phyloP scores from a whole-genome alignment of 2,797 vertebrate genomes.

The Clarias pachynema region DNA sequence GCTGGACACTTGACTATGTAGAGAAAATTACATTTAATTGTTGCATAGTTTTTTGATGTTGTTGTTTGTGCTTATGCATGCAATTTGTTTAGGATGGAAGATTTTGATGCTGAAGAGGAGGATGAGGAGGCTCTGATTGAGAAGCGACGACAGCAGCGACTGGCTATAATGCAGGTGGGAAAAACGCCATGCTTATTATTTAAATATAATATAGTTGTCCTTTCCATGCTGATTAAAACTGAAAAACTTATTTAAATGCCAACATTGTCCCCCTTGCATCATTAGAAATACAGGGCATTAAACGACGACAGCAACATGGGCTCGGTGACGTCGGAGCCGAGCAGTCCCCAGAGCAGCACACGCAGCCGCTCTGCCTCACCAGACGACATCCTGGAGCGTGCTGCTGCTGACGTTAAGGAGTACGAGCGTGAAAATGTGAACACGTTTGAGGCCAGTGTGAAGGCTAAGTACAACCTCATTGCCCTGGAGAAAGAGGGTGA shows the following conservation, averaged over 20 bases:
- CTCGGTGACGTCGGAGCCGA: constrained; percentile 89
- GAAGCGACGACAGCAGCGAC: constrained; percentile 88
- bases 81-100: constrained; percentile 81
- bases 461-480: constrained; percentile 98
- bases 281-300: constrained; percentile 88
- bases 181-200: background rate
- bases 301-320: constrained; percentile 88
- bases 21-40: no score
- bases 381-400: constrained; percentile 93
- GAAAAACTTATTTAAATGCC: background rate
- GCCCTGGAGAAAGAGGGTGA: constrained; percentile 94
- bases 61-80: background rate
- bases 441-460: constrained; percentile 93
- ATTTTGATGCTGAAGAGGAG: constrained; percentile 95
- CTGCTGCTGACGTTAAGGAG: constrained; percentile 95
- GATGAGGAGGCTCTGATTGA: constrained; percentile 97
- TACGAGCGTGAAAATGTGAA: constrained; percentile 95
- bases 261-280: background rate
- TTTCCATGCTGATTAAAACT: background rate
- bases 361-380: constrained; percentile 94
- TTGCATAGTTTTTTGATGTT: background rate
- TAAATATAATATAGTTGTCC: background rate
- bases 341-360: constrained; percentile 93
- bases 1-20: background rate
- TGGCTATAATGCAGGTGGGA: constrained; percentile 93